Evolutionary conservation across 2,888 invertebrate species (phyloP), one percentile per base, ranked within the genome.

Genomic region (Cryptophagus acutangulus): DNA sequence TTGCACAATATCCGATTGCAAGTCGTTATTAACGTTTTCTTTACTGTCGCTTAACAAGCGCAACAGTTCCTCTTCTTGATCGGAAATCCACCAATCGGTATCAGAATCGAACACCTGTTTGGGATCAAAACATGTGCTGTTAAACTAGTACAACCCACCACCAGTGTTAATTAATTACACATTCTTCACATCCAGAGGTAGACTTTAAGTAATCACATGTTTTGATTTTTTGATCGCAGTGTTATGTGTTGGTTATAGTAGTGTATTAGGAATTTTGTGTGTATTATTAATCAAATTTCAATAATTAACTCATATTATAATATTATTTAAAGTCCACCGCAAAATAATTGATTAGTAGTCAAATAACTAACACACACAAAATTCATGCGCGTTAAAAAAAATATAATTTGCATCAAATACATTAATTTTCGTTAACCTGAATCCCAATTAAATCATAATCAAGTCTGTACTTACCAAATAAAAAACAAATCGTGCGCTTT

Each of bases 21-120:
- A 61, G 42, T 67, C 69, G 36, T 62, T 55, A 49, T 77, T 78
- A 50, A 79, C 75, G 49, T 78, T 78, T 60, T 80, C 79, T 52
- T 78, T 76, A 54, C 79, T 79, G 65, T 78, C 81, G 70, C 83
- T 83, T 55, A 84, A 73, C 57, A 85, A 79, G 57, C 81, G 80
- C 58, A 85, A 72, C 34, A 86, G 73, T 69, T 86, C 85, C 52
- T 86, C 85, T 62, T 86, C 85, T 69, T 84, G 84, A 65, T 85
- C 84, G 13, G 85, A 85, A 64, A 82, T 79, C 73, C 82, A 81
- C 74, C 84, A 76, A 64, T 85, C 84, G 33, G 82, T 82, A 66
- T 84, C 83, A 17, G 82, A 83, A 66, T 81, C 82, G 49, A 63
- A 63, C 43, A 70, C 69, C 69, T 69, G 62, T 60, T 57, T 61